Conservation (phyloP, 2,113 vertebrate species). For the Actenoides hombroni region DNA sequence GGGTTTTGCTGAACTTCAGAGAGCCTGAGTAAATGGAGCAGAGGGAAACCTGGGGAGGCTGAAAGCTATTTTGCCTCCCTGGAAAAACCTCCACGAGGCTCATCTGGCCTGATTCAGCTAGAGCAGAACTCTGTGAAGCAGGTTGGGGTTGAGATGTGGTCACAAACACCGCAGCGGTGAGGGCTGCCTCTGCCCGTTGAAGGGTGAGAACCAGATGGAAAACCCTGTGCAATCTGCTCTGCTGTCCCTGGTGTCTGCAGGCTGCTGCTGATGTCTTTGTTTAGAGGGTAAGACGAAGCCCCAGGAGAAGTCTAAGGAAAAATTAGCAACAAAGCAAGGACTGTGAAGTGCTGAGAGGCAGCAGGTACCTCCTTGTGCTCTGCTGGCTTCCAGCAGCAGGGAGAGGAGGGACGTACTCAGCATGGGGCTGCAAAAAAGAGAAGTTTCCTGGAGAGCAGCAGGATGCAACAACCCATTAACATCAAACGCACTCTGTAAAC, state of each 20-base stretch:
- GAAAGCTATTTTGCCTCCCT: not conserved
- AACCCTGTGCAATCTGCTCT: not conserved
- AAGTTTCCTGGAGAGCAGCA: not conserved
- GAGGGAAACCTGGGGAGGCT: not conserved
- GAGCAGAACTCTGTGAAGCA: not conserved
- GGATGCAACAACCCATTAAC: not conserved
- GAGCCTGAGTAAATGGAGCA: not conserved
- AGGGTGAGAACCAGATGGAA: not conserved
- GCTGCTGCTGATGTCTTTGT: not conserved
- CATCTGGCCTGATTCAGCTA: not conserved
- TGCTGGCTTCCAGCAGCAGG: not conserved
- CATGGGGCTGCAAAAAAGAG: not conserved
- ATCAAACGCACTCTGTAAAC: not conserved
- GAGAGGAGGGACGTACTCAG: not conserved
- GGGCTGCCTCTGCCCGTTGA: not conserved
- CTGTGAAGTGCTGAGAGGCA: not conserved
- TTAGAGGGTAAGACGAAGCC: not conserved
- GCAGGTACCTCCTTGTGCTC: not conserved
- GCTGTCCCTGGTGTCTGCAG: not conserved
- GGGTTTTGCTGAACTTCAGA: not conserved
- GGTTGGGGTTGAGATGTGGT: not conserved
- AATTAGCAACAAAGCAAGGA: not conserved
- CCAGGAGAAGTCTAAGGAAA: not conserved
- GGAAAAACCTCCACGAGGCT: not conserved
- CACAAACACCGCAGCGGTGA: fast-evolving